Percentiles rank a stretch among this genome's conserved stretches.
These are phyloP conservation scores for Melospiza georgiana DNA, from an alignment of 2,113 vertebrate genomes.

Conservation along the genomic window DNA sequence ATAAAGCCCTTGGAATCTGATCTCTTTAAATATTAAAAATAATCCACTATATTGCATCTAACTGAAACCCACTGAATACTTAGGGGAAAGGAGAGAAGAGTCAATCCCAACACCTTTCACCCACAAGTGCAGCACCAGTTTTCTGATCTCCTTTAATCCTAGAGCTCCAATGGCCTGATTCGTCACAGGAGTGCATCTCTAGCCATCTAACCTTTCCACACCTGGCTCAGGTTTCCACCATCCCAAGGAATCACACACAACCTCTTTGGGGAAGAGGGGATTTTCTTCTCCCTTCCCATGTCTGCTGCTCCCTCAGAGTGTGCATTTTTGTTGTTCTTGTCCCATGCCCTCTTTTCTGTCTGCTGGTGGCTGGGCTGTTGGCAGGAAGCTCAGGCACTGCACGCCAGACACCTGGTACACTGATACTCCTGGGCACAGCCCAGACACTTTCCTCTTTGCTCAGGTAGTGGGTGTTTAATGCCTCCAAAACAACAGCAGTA, in stretches of 20 bases:
- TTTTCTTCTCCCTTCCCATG: not conserved
- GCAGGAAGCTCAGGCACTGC: not conserved
- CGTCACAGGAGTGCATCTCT: slow-evolving; percentile 10
- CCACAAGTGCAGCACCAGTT: slow-evolving; percentile 21
- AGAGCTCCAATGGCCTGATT: slow-evolving; percentile 50
- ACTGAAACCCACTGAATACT: slow-evolving; percentile 36
- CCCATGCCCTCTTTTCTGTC: not conserved
- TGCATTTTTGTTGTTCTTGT: not conserved
- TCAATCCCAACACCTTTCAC: slow-evolving; percentile 60
- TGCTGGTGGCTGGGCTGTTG: not conserved
- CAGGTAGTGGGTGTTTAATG: not conserved
- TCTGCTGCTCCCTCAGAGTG: not conserved
- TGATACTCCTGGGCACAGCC: slow-evolving; percentile 2
- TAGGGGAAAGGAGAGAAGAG: slow-evolving; percentile 47
- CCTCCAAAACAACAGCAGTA: slow-evolving; percentile 21
- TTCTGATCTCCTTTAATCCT: slow-evolving; percentile 55
- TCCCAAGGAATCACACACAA: slow-evolving; percentile 20
- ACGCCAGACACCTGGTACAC: not conserved
- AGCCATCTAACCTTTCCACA: slow-evolving; percentile 15
- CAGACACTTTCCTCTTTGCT: slow-evolving; percentile 30
- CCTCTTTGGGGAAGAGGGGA: not conserved
- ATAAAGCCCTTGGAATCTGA: slow-evolving; percentile 8
- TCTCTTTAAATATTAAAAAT: slow-evolving; percentile 66
- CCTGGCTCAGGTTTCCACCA: not conserved
- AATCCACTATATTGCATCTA: slow-evolving; percentile 31